phyloP scores from a whole-genome alignment of 1,140 invertebrate species.

The Trachymyrmex cornetzi region DNA sequence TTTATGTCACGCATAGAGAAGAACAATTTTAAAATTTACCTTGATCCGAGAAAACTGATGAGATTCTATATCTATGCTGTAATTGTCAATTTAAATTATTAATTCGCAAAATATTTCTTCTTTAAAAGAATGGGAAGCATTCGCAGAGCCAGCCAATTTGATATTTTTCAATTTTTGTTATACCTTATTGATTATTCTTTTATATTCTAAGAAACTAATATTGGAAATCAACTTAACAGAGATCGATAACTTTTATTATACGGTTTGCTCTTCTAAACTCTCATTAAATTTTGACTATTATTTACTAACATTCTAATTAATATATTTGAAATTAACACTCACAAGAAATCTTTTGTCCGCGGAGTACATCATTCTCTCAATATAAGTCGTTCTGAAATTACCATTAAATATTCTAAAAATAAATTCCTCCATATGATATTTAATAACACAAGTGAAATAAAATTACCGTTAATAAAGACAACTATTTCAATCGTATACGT shows the following conservation, averaged over 20 bases:
- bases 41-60: background rate
- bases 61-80: background rate
- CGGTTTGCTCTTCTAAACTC: background rate
- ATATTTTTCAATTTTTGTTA: background rate
- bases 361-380: background rate
- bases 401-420: background rate
- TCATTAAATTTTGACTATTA: conserved; percentile 26
- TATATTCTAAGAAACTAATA: background rate
- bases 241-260: conserved; percentile 3
- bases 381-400: background rate
- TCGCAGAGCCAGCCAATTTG: background rate
- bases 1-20: conserved; percentile 1
- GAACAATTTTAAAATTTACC: background rate
- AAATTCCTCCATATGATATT: background rate
- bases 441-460: background rate
- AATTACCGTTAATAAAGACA: background rate
- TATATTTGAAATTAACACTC: no score
- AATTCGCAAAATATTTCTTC: background rate
- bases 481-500: background rate
- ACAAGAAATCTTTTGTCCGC: background rate
- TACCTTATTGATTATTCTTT: background rate
- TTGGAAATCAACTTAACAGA: background rate
- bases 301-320: background rate
- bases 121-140: background rate
- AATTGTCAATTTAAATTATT: background rate